Base-by-base conservation (phyloP, 2,797 vertebrate species). In the Parauchenoglanis ngamensis region DNA sequence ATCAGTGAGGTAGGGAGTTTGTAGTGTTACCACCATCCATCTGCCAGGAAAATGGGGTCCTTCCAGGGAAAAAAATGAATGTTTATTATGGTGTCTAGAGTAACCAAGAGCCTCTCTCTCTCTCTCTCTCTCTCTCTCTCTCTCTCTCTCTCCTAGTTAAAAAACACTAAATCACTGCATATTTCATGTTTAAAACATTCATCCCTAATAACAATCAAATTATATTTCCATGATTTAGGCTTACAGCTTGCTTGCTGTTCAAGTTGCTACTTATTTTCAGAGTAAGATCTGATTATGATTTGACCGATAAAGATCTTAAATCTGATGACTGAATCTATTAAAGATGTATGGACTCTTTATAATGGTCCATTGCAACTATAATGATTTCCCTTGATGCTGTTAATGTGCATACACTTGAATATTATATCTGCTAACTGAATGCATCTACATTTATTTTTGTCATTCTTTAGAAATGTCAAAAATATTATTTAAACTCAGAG, bases 11-110 rank as follows among this genome's bases (percentile, higher is more conserved):
- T 28, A 46, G 31, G 35, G 70, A 73, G 25, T 17, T 84, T 52
- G 28, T 46, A 40, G 25, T 40, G 3, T 28, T 56, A 84, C 10
- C 15, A 52, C 44, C 87, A 88, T 61, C 73, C 75, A 52, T 89
- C 56, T 89, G 87, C 76, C 89, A 88, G 90, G 87, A 61, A 85
- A 75, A 61, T 7, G 31, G n/a, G n/a, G 19, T 80, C 77, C 56
- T 61, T 61, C 19, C 56, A 25, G 57, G 15, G 31, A 35, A 73
- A 23, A 40, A 70, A 70, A 40, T n/a, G 25, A 70, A 19, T 17
- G 25, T 72, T 72, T 76, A 2, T 56, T 31, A 52, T 12, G 12
- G 12, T 54, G 49, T 77, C 25, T 40, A 40, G 40, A 40, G 40
- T 40, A 40, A 40, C 40, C 40, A 40, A 40, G 40, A 44, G 3